Conservation (phyloP, 2,113 vertebrate species). For the Xyliphius kryptos region DNA sequence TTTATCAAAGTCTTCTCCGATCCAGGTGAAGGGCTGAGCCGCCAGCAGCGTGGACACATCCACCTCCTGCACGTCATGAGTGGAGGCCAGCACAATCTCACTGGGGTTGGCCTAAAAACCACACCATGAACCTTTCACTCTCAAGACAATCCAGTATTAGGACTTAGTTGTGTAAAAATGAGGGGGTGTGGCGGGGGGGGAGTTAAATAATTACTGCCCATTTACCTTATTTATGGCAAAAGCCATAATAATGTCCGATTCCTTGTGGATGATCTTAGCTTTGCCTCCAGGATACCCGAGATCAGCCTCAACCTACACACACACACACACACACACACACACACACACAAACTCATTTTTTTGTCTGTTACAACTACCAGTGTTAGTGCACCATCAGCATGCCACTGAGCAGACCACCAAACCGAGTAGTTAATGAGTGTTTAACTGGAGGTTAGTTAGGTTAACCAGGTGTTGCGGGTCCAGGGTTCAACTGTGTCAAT, state of each 20-base stretch:
- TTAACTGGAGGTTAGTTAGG: slow-evolving; percentile 13
- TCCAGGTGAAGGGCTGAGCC: slow-evolving; percentile 91
- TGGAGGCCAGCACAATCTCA: slow-evolving; percentile 93
- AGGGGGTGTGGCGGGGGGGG: no score
- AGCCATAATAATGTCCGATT: slow-evolving; percentile 97
- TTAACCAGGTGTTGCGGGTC: no score
- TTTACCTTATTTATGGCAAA: slow-evolving; percentile 93
- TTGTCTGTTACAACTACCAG: no score
- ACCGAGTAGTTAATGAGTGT: neutral
- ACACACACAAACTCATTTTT: slow-evolving; percentile 27
- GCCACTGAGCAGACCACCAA: slow-evolving; percentile 9
- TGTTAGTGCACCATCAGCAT: slow-evolving; percentile 42
- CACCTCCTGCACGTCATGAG: slow-evolving; percentile 95
- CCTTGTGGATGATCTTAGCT: slow-evolving; percentile 95
- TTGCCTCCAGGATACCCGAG: slow-evolving; percentile 94
- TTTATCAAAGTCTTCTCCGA: slow-evolving; percentile 92
- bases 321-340: slow-evolving; percentile 27
- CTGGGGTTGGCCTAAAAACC: slow-evolving; percentile 78
- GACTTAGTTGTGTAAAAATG: no score
- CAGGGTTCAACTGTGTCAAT: no score
- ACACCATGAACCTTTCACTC: no score
- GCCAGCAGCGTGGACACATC: slow-evolving; percentile 86
- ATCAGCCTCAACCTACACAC: slow-evolving; percentile 91
- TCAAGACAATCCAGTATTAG: neutral
- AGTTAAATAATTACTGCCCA: no score